Conservation (phyloP, 2,797 vertebrate genomes). For the Melanotaenia maccullochi region DNA sequence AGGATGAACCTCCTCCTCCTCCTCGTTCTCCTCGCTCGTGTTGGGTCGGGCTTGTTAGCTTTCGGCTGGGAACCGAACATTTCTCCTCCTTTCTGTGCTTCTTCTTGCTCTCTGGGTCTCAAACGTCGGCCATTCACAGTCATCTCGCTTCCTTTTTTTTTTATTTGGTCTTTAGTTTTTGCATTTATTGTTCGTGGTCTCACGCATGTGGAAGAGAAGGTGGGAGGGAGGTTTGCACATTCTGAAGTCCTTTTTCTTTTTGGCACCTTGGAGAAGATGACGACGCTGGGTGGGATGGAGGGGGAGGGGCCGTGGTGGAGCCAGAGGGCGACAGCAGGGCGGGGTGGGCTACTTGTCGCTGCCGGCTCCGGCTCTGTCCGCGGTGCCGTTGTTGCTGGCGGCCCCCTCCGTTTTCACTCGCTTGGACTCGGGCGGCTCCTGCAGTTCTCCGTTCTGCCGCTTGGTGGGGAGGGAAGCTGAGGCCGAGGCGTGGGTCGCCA, state of each 20-base stretch:
- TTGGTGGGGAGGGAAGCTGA: conserved; percentile 95
- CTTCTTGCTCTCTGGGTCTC: conserved; percentile 77
- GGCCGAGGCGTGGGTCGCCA: conserved; percentile 94
- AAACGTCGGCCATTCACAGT: conserved; percentile 75
- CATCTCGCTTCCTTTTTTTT: conserved; percentile 47
- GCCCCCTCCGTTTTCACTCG: conserved; percentile 85
- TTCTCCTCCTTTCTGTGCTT: conserved; percentile 78
- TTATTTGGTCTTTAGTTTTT: conserved; percentile 67
- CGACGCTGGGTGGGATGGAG: conserved; percentile 45
- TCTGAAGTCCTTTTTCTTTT: conserved; percentile 86
- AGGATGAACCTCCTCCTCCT: conserved; percentile 27
- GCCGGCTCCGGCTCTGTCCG: conserved; percentile 75
- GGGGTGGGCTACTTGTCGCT: conserved; percentile 83
- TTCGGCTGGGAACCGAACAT: conserved; percentile 10
- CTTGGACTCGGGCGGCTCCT: conserved; percentile 90
- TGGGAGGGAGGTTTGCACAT: conserved; percentile 70
- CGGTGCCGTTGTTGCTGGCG: conserved; percentile 56
- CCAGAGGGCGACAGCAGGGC: conserved; percentile 61
- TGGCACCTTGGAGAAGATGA: conserved; percentile 90
- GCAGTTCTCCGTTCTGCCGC: conserved; percentile 90
- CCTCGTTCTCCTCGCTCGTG: conserved; percentile 26
- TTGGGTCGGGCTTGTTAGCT: conserved; percentile 27
- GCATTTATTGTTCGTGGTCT: conserved; percentile 44
- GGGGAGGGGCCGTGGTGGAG: conserved; percentile 39
- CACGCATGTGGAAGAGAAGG: conserved; percentile 46